phyloP scores from a whole-genome alignment of 2,113 vertebrate genomes.

The Neogobius melanostomus region DNA sequence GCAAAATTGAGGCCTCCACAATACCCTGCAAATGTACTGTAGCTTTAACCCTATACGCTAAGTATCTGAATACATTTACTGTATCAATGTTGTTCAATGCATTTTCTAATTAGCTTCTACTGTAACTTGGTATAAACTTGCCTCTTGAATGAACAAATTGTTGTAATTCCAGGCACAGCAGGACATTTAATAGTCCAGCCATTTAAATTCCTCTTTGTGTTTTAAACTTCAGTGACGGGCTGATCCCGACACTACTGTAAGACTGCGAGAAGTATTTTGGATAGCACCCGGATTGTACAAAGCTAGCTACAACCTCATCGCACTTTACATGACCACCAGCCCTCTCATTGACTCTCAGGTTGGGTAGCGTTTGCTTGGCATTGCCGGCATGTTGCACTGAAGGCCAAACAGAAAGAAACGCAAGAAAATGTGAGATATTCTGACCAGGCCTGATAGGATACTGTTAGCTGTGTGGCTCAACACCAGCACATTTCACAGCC shows the following conservation, averaged over 20 bases:
- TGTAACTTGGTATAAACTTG: neutral
- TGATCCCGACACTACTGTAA: conserved; percentile 43
- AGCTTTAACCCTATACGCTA: no score
- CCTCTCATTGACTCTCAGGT: conserved; percentile 49
- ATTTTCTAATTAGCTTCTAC: no score
- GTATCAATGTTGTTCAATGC: no score
- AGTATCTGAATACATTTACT: no score
- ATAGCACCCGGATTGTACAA: conserved; percentile 35
- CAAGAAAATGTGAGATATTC: conserved; percentile 16
- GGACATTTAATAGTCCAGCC: neutral
- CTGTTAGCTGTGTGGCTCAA: conserved; percentile 19
- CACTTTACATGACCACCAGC: conserved; percentile 49
- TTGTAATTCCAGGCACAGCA: neutral
- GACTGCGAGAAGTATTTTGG: conserved; percentile 46
- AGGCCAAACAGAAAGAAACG: conserved; percentile 30
- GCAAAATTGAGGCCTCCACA: no score
- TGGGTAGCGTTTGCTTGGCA: conserved; percentile 49
- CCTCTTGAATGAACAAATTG: neutral
- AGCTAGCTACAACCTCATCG: conserved; percentile 27
- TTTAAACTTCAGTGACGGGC: neutral
- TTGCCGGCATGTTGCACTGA: conserved; percentile 32
- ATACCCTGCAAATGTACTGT: no score
- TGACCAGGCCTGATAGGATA: conserved; percentile 9
- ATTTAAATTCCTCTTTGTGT: neutral
- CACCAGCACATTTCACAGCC: conserved; percentile 19